Evolutionary conservation across 2,113 vertebrate species (phyloP), one percentile per base, ranked within the genome.

Genomic region (Amblyornis subalaris): DNA sequence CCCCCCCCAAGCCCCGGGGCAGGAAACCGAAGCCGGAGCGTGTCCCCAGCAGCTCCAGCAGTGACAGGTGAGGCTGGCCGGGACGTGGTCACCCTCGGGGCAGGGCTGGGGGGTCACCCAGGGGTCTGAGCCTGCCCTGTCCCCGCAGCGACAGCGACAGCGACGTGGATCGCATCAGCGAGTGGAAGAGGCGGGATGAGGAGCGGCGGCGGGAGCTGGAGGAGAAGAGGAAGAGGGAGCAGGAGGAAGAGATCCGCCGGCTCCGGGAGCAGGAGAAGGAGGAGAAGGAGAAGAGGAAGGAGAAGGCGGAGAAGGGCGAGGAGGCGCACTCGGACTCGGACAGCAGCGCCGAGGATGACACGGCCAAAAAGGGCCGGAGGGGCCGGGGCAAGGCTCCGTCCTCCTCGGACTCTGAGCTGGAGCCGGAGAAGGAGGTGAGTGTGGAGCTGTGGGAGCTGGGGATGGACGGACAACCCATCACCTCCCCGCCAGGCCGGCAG

Each of bases 141-240:
- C 31, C 85, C 7, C 7, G 1, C 94, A 97, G 96, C 1, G 94
- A 94, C 81, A 99, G 99, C 2, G 98, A 99, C 12, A 99, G 98
- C 10, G 99, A 98, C 12, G 98, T 98, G 14, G 99, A 99, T 95
- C 98, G 98, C 70, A 98, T 99, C 98, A 99, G 99, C 1, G 99
- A 99, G 75, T 99, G 99, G 99, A 99, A 99, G 96, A 98, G 99
- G 74, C 91, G 98, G 8, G 99, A 99, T 3, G 99, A 99, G 87
- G 99, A 99, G 67, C 98, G 99, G 8, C 96, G 98, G 24, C 96
- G 98, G 7, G 99, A 99, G 95, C 98, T 99, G 85, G 99, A 99
- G 95, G 99, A 99, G 71, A 98, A 98, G 26, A 96, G 99, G 97
- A 98, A 98, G 97, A 98, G 98, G 24, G 99, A 99, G 87, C 99